These are phyloP conservation scores for Lepidocyrtinus sp. DNA, from an alignment of 2,888 invertebrate genomes.

Conservation along the genomic window DNA sequence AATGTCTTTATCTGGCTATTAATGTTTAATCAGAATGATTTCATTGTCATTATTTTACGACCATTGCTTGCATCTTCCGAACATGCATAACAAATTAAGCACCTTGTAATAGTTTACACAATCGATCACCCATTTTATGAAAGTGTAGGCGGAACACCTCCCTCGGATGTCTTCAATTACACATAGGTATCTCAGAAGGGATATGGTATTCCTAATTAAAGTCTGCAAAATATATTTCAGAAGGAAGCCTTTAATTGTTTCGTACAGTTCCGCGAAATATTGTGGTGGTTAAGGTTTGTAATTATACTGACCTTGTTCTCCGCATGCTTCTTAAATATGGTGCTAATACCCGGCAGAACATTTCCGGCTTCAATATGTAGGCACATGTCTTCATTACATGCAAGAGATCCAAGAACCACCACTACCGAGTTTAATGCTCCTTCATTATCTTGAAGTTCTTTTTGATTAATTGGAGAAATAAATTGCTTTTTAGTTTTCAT, in stretches of 20 bases:
- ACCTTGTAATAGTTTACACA: constrained; percentile 29
- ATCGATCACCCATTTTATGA: constrained; percentile 48
- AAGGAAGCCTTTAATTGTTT: too few relatives aligned
- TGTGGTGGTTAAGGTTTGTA: too few relatives aligned
- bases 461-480: neutral
- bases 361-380: constrained; percentile 50
- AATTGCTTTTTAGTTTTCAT: neutral
- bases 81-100: neutral
- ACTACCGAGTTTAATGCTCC: constrained; percentile 62
- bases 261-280: too few relatives aligned
- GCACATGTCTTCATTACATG: constrained; percentile 56
- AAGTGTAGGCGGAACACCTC: constrained; percentile 30
- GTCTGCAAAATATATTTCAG: constrained; percentile 38
- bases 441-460: constrained; percentile 44
- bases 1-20: constrained; percentile 54
- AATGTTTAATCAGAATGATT: neutral
- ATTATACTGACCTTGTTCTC: constrained; percentile 26
- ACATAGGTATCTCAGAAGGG: constrained; percentile 58
- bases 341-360: constrained; percentile 48
- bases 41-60: neutral
- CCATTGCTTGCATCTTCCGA: neutral
- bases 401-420: constrained; percentile 59
- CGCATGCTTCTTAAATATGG: constrained; percentile 38
- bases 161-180: constrained; percentile 36
- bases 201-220: constrained; percentile 59